Base-by-base conservation (phyloP, 2,888 invertebrate genomes). In the Flabesymbios commensalis region DNA sequence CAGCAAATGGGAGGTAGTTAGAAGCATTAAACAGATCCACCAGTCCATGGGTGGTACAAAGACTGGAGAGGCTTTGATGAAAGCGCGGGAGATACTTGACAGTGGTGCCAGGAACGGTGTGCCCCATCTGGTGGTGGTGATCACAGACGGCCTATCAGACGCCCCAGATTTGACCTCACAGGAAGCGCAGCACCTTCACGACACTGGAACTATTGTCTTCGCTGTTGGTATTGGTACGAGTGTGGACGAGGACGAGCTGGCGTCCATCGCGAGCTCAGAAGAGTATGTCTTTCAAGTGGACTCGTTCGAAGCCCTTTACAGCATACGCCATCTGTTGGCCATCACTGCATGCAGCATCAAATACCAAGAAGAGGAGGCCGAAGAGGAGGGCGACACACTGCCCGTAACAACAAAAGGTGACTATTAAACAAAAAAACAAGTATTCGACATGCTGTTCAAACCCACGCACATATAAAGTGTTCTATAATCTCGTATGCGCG, bases 61-160 rank as follows among this genome's bases (percentile, higher is more conserved):
- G 28, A 68, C 68, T 19, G 64, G 45, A 51, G 28, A 29, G 32
- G 68, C 68, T 33, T 45, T 68, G 41, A 41, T 55, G 10, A 70
- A 73, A 51, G 71, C 75, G 59, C 22, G 52, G 10, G 28, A 57
- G 22, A 47, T 49, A 47, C 57, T 49, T 45, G 48, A 58, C 17
- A 55, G 56, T 10, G 72, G 73, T 0, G 63, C 59, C 1, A 64
- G 77, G 29, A 39, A 52, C 1, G 71, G 66, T 14, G 74, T 74
- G 2, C 63, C 74, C 2, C 65, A 69, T 19, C 69, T 79, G 36
- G 74, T 70, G 22, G 64, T 79, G 4, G 74, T 79, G 22, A 70
- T 79, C 47, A 79, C 79, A 1, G 79, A 79, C 63, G 79, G 78
- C 3, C 60, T 67, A 41, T 78, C 78, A 0, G 70, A 72, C 22